A percentile compares a stretch with the other conserved stretches of the same genome.
Conservation (phyloP, 2,888 invertebrate species). For the Tetranychus truncatus region DNA sequence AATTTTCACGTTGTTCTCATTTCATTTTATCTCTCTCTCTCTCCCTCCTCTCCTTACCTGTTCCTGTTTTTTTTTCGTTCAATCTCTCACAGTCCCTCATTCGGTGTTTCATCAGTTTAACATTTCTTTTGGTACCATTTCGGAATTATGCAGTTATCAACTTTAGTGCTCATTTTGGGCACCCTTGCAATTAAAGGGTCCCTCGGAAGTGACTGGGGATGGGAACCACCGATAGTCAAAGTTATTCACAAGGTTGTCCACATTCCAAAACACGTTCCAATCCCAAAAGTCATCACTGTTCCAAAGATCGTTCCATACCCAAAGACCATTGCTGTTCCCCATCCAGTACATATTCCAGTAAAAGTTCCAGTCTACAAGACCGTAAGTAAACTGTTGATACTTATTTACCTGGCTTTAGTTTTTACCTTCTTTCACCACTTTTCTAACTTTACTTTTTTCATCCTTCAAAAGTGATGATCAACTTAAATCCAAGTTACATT, state of each 20-base stretch:
- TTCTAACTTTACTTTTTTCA: background rate
- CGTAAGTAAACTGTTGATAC: slow-evolving; percentile 12
- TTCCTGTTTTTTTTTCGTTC: background rate
- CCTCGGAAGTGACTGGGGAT: slow-evolving; percentile 10
- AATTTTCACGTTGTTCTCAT: background rate
- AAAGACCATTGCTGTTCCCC: slow-evolving; percentile 27
- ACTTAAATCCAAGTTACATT: too few relatives aligned
- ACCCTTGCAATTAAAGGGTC: background rate
- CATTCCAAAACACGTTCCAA: slow-evolving; percentile 25
- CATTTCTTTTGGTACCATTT: too few relatives aligned
- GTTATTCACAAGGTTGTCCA: slow-evolving; percentile 25
- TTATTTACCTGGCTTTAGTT: background rate
- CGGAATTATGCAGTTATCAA: slow-evolving; percentile 8
- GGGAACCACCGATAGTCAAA: slow-evolving; percentile 24
- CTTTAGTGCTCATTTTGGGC: slow-evolving; percentile 13
- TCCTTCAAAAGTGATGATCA: background rate
- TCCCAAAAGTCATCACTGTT: slow-evolving; percentile 27
- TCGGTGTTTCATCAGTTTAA: background rate
- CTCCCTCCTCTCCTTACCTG: background rate
- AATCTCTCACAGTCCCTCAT: background rate
- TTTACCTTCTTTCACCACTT: background rate
- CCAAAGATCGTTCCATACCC: slow-evolving; percentile 28
- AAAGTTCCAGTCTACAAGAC: slow-evolving; percentile 28
- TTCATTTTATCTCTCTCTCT: slow-evolving; percentile 2
- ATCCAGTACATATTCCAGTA: slow-evolving; percentile 27